A percentile compares a stretch with the other conserved stretches of the same genome.
These are phyloP conservation scores for Kuschelorhynchus macadamiae DNA, from an alignment of 2,888 invertebrate species.

Conservation along the genomic window DNA sequence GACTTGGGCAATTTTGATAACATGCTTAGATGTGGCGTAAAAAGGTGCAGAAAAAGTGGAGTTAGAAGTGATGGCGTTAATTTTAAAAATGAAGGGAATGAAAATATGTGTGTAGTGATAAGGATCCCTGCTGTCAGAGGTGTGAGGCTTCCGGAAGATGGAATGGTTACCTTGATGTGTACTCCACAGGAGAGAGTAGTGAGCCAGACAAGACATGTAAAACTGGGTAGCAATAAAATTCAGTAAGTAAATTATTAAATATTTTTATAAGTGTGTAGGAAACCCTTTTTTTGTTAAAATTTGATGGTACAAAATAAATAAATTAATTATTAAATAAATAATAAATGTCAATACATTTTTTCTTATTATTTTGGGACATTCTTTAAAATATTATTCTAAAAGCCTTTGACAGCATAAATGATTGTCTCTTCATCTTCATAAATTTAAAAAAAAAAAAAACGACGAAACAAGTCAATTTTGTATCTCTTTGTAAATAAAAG, in stretches of 20 bases:
- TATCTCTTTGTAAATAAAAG: too few species aligned
- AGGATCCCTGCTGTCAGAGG: slow-evolving; percentile 72
- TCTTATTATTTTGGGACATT: too few species aligned
- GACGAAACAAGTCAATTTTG: too few species aligned
- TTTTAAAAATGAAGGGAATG: slow-evolving; percentile 4
- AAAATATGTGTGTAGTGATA: slow-evolving; percentile 72
- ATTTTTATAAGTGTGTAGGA: background rate
- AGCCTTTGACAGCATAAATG: too few species aligned
- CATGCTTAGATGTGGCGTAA: slow-evolving; percentile 72
- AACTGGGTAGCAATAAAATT: slow-evolving; percentile 55
- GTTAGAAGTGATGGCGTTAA: background rate
- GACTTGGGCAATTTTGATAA: slow-evolving; percentile 67
- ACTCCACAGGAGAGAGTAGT: slow-evolving; percentile 71
- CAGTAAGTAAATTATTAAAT: slow-evolving; percentile 48
- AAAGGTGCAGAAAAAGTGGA: slow-evolving; percentile 63
- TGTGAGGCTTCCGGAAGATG: slow-evolving; percentile 71
- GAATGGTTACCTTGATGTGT: slow-evolving; percentile 72
- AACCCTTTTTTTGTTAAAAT: background rate
- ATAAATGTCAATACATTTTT: too few species aligned
- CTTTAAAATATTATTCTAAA: too few species aligned
- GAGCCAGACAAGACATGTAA: slow-evolving; percentile 68
- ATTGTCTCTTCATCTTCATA: too few species aligned
- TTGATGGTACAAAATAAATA: too few species aligned
- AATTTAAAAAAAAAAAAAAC: too few species aligned
- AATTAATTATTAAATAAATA: too few species aligned